Percentiles rank a stretch among this genome's conserved stretches.
These are phyloP conservation scores for Pachycephus smyrnensis DNA, from an alignment of 2,888 invertebrate genomes.

Conservation along the genomic window DNA sequence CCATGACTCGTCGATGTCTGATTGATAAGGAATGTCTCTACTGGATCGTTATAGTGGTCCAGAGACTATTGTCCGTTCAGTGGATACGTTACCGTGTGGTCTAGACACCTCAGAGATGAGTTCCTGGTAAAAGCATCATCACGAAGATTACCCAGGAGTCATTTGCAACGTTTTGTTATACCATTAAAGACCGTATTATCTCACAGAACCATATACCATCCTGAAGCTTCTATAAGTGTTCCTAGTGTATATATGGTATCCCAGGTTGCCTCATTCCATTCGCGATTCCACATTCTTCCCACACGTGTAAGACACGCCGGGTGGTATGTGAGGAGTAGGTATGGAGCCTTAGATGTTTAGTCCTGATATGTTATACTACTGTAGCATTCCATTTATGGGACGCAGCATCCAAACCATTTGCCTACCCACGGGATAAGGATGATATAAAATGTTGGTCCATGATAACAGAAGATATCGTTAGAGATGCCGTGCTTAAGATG, in stretches of 20 bases:
- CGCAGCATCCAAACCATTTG: conserved; percentile 58
- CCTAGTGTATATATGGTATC: conserved; percentile 20
- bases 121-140: background rate
- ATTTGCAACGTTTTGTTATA: conserved; percentile 44
- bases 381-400: conserved; percentile 57
- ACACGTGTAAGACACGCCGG: conserved; percentile 59
- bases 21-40: background rate
- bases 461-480: too few relatives aligned
- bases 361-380: conserved; percentile 54
- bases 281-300: conserved; percentile 65
- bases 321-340: conserved; percentile 31
- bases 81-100: background rate
- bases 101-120: background rate
- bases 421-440: conserved; percentile 29
- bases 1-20: background rate
- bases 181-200: background rate
- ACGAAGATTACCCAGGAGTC: conserved; percentile 17
- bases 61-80: background rate
- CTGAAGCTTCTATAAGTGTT: background rate
- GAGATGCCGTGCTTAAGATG: too few relatives aligned
- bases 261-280: conserved; percentile 60
- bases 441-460: too few relatives aligned
- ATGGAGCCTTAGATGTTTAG: conserved; percentile 53
- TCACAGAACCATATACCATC: background rate
- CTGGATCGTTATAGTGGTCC: background rate